These are phyloP conservation scores for Aldabrachelys gigantea DNA, from an alignment of 2,113 vertebrate species.

Conservation along the genomic window DNA sequence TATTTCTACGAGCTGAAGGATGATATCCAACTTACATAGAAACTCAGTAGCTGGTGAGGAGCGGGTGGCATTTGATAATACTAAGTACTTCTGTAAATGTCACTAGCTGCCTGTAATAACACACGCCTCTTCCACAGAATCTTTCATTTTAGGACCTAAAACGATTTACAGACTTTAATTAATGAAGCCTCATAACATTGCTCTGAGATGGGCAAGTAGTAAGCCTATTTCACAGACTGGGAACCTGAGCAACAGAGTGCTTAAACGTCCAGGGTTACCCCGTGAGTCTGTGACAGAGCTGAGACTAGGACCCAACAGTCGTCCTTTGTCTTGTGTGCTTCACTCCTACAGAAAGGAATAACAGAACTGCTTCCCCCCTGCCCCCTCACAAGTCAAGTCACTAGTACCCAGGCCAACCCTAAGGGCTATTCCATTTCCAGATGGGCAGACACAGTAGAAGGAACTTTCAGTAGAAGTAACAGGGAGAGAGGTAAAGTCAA, in stretches of 20 bases:
- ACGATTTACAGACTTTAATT: not conserved
- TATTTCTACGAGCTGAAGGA: not conserved
- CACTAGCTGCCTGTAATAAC: not conserved
- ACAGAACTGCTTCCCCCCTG: not conserved
- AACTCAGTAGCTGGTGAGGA: not conserved
- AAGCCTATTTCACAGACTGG: not conserved
- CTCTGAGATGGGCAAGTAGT: not conserved
- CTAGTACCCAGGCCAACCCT: fast-evolving
- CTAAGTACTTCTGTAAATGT: slow-evolving; percentile 4
- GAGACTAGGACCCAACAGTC: not conserved
- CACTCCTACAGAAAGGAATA: not conserved
- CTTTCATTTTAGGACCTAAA: not conserved
- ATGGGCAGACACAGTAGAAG: not conserved
- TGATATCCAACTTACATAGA: not conserved
- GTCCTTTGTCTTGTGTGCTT: not conserved
- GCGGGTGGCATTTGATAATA: slow-evolving; percentile 1
- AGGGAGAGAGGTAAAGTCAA: not conserved
- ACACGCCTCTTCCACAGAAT: not conserved
- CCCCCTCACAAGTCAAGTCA: not conserved
- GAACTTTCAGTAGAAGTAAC: not conserved
- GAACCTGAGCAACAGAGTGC: not conserved
- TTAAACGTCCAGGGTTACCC: not conserved
- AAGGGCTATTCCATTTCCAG: not conserved
- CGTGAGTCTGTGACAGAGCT: not conserved
- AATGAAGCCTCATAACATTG: not conserved